phyloP scores from a whole-genome alignment of 2,797 vertebrate genomes.

The Karalla daura region DNA sequence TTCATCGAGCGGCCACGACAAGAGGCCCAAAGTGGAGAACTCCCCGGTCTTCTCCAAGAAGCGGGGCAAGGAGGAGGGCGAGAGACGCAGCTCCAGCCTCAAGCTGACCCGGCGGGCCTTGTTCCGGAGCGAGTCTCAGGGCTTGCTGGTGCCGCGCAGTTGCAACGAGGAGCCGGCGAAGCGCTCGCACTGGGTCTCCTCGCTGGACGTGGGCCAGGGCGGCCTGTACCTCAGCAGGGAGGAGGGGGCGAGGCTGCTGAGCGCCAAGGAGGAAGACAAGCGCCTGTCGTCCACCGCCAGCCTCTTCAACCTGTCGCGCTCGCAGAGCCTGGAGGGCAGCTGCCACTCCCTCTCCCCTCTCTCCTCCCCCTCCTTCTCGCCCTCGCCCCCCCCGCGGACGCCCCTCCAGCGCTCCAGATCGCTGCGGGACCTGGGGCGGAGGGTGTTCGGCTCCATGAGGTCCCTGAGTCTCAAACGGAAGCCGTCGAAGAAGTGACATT shows the following conservation, averaged over 20 bases:
- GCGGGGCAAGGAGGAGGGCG: conserved; percentile 76
- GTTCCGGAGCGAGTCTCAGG: conserved; percentile 86
- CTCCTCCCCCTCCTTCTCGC: conserved; percentile 84
- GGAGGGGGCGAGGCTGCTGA: conserved; percentile 64
- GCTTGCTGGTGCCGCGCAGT: conserved; percentile 77
- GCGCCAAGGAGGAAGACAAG: conserved; percentile 75
- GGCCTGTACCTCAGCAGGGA: conserved; percentile 55
- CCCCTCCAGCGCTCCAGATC: conserved; percentile 85
- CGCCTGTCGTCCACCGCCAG: conserved; percentile 84
- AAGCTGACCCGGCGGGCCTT: conserved; percentile 81
- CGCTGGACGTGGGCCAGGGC: conserved; percentile 82
- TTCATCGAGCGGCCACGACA: conserved; percentile 61
- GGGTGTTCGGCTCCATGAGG: conserved; percentile 86
- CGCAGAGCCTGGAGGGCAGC: conserved; percentile 84
- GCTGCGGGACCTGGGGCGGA: conserved; percentile 86
- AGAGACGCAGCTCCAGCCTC: conserved; percentile 79
- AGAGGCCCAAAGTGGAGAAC: conserved; percentile 71
- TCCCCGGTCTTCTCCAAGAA: conserved; percentile 74
- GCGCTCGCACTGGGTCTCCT: conserved; percentile 84
- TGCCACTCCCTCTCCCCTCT: conserved; percentile 81
- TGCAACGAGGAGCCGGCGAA: conserved; percentile 66
- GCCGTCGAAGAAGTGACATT: conserved; percentile 82
- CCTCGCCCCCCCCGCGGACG: conserved; percentile 76
- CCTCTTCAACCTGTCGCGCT: conserved; percentile 84
- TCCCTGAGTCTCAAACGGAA: conserved; percentile 85